Percentiles rank a stretch among this genome's conserved stretches.
Conservation (phyloP, 2,797 vertebrate species). For the Paratrypauchen microcephalus region DNA sequence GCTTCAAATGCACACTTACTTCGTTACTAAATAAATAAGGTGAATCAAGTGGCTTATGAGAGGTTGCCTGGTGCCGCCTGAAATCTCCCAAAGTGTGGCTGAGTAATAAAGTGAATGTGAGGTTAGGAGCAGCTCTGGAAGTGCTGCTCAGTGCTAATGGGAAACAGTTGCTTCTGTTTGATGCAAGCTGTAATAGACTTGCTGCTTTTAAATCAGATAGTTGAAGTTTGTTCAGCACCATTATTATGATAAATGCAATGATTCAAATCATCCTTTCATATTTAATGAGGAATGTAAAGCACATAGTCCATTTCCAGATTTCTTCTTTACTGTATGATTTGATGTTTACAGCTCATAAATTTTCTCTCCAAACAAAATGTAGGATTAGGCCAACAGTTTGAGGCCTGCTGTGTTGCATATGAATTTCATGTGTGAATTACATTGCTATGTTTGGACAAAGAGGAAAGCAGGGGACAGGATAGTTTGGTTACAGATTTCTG, state of each 20-base stretch:
- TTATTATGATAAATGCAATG: constrained; percentile 27
- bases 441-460: constrained; percentile 21
- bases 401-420: constrained; percentile 36
- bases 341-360: constrained; percentile 62
- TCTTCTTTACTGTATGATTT: constrained; percentile 61
- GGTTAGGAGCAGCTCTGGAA: constrained; percentile 67
- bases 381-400: constrained; percentile 32
- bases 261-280: constrained; percentile 37
- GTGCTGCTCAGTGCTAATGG: constrained; percentile 73
- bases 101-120: constrained; percentile 82
- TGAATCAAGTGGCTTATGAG: constrained; percentile 72
- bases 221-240: constrained; percentile 45
- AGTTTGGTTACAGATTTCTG: constrained; percentile 27
- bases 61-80: constrained; percentile 74
- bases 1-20: constrained; percentile 57
- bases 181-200: constrained; percentile 54
- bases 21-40: constrained; percentile 75
- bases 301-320: constrained; percentile 49
- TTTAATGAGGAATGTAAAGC: constrained; percentile 55
- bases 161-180: constrained; percentile 81
- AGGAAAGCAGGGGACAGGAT: constrained; percentile 29
- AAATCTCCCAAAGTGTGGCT: constrained; percentile 77
- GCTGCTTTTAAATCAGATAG: constrained; percentile 62
- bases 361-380: constrained; percentile 45
- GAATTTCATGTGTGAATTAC: constrained; percentile 39